Percentiles rank a stretch among this genome's conserved stretches.
Evolutionary conservation across 1,140 invertebrate genomes (phyloP).

Genomic region (Anagrus nilaparvatae): DNA sequence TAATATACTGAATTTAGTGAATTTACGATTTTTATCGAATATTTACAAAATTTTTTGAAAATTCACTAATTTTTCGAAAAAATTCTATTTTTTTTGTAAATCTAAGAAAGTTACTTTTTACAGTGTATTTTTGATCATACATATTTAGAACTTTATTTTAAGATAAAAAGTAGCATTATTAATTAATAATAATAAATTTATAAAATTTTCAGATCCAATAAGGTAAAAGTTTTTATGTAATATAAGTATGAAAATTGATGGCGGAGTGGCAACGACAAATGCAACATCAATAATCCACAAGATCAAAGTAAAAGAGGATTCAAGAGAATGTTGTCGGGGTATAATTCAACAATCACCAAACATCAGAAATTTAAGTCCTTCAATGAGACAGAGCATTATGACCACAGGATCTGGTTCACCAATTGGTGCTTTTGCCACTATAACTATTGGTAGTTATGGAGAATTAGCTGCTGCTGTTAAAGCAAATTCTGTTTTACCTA

Average conservation of each 20-base stretch:
- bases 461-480: background rate
- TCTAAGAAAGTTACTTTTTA: too few species aligned
- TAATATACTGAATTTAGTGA: too few species aligned
- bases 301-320: slow-evolving; percentile 39
- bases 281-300: slow-evolving; percentile 25
- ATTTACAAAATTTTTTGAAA: too few species aligned
- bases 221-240: background rate
- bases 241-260: slow-evolving; percentile 36
- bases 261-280: slow-evolving; percentile 23
- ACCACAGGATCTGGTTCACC: slow-evolving; percentile 16
- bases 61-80: too few species aligned
- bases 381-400: slow-evolving; percentile 11
- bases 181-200: too few species aligned
- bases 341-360: slow-evolving; percentile 16
- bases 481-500: too few species aligned
- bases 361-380: background rate
- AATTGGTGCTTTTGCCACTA: slow-evolving; percentile 21
- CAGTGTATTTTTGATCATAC: too few species aligned
- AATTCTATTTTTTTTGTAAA: too few species aligned
- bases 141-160: too few species aligned
- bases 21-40: too few species aligned
- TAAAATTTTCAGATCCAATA: too few species aligned
- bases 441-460: slow-evolving; percentile 16
- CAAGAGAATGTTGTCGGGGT: slow-evolving; percentile 29
- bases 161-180: too few species aligned